These are phyloP conservation scores for Tetrao urogallus DNA, from an alignment of 2,113 vertebrate species.

Conservation along the genomic window DNA sequence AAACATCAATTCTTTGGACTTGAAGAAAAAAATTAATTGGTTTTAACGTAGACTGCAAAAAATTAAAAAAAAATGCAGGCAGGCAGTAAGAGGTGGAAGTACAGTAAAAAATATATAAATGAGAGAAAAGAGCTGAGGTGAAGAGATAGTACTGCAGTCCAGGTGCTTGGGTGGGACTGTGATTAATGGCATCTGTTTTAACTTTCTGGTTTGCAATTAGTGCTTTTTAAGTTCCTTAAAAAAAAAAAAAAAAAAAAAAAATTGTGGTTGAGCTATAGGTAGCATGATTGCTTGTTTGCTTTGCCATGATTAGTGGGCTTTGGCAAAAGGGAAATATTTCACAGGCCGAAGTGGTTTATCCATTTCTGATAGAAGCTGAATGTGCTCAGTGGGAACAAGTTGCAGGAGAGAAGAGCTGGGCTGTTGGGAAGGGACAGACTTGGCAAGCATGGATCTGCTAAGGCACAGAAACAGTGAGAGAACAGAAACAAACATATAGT, in stretches of 20 bases:
- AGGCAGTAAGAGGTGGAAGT: neutral
- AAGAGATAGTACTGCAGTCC: neutral
- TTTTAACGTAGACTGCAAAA: neutral
- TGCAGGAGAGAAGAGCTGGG: neutral
- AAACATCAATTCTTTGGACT: neutral
- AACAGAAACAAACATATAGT: neutral
- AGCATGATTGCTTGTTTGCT: neutral
- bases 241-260: neutral
- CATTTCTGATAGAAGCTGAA: neutral
- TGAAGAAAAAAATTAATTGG: neutral
- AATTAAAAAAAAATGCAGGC: neutral
- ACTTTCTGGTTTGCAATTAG: neutral
- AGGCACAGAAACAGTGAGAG: neutral
- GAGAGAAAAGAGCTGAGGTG: neutral
- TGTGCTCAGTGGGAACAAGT: neutral
- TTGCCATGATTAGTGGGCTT: neutral
- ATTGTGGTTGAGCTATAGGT: neutral
- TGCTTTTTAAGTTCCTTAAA: neutral
- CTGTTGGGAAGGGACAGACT: neutral
- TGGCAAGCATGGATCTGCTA: neutral
- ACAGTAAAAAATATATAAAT: neutral
- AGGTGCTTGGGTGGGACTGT: neutral
- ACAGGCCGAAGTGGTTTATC: neutral
- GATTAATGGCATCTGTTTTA: constrained; percentile 36
- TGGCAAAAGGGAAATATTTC: neutral